Percentiles rank a stretch among this genome's conserved stretches.
Conservation (phyloP, 2,797 vertebrate species). For the Schizopygopsis pylzovi region DNA sequence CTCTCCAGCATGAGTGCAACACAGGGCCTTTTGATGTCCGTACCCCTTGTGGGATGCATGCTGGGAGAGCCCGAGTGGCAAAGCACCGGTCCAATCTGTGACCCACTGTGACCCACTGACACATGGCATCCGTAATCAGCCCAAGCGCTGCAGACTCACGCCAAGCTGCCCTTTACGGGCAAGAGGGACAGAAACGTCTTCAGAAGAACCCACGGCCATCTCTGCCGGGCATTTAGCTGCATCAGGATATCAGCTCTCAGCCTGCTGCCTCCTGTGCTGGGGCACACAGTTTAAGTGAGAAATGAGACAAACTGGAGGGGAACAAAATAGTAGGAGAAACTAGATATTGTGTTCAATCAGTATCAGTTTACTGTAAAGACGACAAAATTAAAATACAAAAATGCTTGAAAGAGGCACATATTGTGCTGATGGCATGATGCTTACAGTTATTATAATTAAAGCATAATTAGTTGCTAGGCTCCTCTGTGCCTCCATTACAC, state of each 20-base stretch:
- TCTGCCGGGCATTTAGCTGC: conserved; percentile 47
- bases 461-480: conserved; percentile 57
- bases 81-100: conserved; percentile 60
- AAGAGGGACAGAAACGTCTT: conserved; percentile 47
- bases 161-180: conserved; percentile 55
- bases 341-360: not conserved
- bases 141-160: conserved; percentile 42
- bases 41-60: conserved; percentile 46
- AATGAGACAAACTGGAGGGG: not conserved
- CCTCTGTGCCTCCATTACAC: conserved; percentile 47
- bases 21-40: conserved; percentile 59
- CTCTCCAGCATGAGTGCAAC: conserved; percentile 43
- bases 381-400: conserved; percentile 21
- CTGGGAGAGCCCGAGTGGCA: conserved; percentile 52
- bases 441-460: conserved; percentile 55
- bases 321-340: not conserved
- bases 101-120: conserved; percentile 58
- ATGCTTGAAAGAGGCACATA: conserved; percentile 32
- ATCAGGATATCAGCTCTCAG: conserved; percentile 33
- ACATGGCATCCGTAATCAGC: conserved; percentile 55
- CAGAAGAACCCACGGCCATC: conserved; percentile 39
- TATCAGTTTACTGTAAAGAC: not conserved
- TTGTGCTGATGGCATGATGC: conserved; percentile 26
- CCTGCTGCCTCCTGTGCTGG: conserved; percentile 44
- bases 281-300: not conserved